Base-by-base conservation (phyloP, 2,113 vertebrate species). In the Formicarius rufipectus region DNA sequence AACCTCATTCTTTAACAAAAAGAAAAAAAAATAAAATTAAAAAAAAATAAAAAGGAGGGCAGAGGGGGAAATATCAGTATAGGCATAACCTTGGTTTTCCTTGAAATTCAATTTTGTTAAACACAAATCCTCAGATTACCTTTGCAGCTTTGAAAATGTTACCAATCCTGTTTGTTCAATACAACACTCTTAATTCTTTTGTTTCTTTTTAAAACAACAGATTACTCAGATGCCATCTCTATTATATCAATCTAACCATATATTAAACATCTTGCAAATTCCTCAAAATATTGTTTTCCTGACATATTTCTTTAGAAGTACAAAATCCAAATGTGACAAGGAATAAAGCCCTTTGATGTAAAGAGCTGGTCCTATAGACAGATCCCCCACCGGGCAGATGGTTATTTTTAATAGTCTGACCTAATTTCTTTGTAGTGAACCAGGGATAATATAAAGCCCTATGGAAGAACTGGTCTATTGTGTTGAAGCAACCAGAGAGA, bases 391-490 rank as follows among this genome's bases (percentile, higher is more conserved):
- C 86, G 91, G 96, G 73, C 80, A 97, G 87, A 95, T 87, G 90
- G 93, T 80, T 97, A 97, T 97, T 97, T 98, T 97, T 97, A 97
- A 96, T 95, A 95, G 77, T 67, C 72, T 97, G 96, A 97, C 96
- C 97, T 96, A 97, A 95, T 97, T 98, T 93, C 55, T 93, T 64
- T 78, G n/a, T 49, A 60, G 87, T 75, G 68, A 94, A 97, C 55
- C 71, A 95, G 87, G 83, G 87, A 96, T 83, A 97, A 35, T 64
- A 95, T 10, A 95, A 96, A 97, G 53, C 84, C 58, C 49, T 89
- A 27, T 86, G 64, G 47, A 96, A 14, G 52, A 89, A 77, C 77
- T 5, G 19, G 47, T 80, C 69, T 89, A 85, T 93, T 91, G 84
- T 45, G 33, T 22, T 72, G 71, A 83, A 87, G 74, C 64, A 78